Evolutionary conservation across 2,113 vertebrate genomes (phyloP).

Genomic region (Microtus richardsoni): DNA sequence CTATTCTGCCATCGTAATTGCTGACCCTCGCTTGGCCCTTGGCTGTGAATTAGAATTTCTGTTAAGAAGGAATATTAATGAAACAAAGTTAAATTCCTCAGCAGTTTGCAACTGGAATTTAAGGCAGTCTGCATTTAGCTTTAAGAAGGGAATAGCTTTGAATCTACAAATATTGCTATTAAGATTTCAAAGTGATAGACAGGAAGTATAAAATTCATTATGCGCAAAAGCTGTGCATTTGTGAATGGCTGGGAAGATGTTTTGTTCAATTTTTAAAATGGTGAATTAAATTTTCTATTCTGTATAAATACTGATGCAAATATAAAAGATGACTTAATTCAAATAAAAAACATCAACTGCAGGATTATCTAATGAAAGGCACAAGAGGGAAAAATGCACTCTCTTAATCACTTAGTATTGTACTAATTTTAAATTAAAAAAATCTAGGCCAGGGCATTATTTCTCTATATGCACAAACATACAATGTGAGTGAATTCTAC

Average conservation of each 20-base stretch:
- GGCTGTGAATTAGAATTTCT: constrained; percentile 72
- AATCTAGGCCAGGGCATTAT: not conserved
- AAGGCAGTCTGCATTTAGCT: constrained; percentile 46
- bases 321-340: not conserved
- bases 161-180: constrained; percentile 53
- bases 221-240: constrained; percentile 20
- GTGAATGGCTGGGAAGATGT: constrained; percentile 1
- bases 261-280: constrained; percentile 48
- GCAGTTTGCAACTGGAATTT: constrained; percentile 52
- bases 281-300: constrained; percentile 34
- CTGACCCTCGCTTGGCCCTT: constrained; percentile 67
- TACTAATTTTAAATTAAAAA: constrained; percentile 46
- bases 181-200: constrained; percentile 54
- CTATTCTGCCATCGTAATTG: constrained; percentile 69
- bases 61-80: constrained; percentile 71
- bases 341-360: not conserved
- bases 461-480: not conserved
- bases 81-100: constrained; percentile 66
- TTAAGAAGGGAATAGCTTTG: constrained; percentile 58
- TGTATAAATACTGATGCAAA: constrained; percentile 7
- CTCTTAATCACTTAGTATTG: not conserved
- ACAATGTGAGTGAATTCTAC: not conserved
- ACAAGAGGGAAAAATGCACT: not conserved
- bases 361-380: constrained; percentile 47
- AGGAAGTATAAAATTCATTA: constrained; percentile 6